phyloP scores from a whole-genome alignment of 1,140 invertebrate species.

The Brevipalpus yothersi region DNA sequence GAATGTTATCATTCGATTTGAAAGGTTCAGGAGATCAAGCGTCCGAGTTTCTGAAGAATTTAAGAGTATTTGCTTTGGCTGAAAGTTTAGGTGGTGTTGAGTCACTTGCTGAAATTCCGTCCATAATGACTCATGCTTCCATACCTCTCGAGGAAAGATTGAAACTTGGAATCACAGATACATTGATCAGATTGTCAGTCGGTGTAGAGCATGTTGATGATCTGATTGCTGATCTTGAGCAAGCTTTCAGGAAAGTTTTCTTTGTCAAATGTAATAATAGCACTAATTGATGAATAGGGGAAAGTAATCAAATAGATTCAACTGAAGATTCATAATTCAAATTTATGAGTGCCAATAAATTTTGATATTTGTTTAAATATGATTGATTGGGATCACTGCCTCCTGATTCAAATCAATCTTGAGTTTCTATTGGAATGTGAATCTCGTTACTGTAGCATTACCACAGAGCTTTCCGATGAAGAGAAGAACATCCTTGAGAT shows the following conservation, averaged over 20 bases:
- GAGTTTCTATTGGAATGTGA: slow-evolving; percentile 10
- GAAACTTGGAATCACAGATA: slow-evolving; percentile 56
- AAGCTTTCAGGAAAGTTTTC: background rate
- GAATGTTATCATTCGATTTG: slow-evolving; percentile 72
- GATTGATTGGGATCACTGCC: no score
- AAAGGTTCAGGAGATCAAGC: slow-evolving; percentile 52
- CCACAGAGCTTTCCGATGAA: slow-evolving; percentile 9
- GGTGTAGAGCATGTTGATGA: slow-evolving; percentile 69
- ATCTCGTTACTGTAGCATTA: slow-evolving; percentile 6
- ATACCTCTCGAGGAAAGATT: slow-evolving; percentile 34
- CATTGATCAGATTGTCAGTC: slow-evolving; percentile 65
- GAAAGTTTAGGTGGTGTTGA: slow-evolving; percentile 90
- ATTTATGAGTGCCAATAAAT: no score
- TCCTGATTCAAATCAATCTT: no score
- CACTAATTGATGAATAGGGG: no score
- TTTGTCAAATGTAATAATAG: background rate
- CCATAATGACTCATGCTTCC: slow-evolving; percentile 19
- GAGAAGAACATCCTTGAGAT: slow-evolving; percentile 3
- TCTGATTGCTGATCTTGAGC: slow-evolving; percentile 52
- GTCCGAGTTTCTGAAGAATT: slow-evolving; percentile 40
- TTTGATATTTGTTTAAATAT: no score
- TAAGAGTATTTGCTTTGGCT: slow-evolving; percentile 67
- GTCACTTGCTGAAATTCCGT: slow-evolving; percentile 48
- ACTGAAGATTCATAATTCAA: no score
- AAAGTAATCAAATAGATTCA: no score